These are phyloP conservation scores for Bubo blakistoni DNA, from an alignment of 2,113 vertebrate genomes.

Conservation along the genomic window DNA sequence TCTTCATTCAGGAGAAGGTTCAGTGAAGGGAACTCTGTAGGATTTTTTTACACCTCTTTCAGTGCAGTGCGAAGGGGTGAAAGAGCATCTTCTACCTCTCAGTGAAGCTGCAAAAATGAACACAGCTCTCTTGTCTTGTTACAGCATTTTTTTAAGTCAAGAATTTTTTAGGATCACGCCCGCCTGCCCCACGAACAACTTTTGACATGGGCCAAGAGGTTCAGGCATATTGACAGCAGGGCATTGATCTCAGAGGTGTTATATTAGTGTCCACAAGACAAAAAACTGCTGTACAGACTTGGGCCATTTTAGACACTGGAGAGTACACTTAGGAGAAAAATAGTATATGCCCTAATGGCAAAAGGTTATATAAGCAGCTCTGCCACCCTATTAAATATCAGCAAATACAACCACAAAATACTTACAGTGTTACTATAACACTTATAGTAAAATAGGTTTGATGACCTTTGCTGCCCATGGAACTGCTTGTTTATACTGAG, in stretches of 20 bases:
- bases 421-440: neutral
- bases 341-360: neutral
- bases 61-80: neutral
- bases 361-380: neutral
- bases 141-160: neutral
- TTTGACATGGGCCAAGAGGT: neutral
- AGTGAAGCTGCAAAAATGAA: neutral
- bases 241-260: neutral
- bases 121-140: neutral
- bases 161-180: neutral
- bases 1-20: neutral
- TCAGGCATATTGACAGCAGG: neutral
- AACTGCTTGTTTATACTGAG: neutral
- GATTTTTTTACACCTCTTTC: neutral
- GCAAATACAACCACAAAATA: neutral
- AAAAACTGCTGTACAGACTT: neutral
- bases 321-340: neutral
- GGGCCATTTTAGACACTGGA: neutral
- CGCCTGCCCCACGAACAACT: accelerated
- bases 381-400: neutral
- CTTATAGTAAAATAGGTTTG: neutral
- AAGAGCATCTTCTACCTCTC: neutral
- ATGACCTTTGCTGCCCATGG: neutral
- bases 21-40: neutral
- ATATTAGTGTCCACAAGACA: neutral